A percentile compares a stretch with the other conserved stretches of the same genome.
phyloP scores from a whole-genome alignment of 2,888 invertebrate genomes.

The Eupithecia subumbrata region DNA sequence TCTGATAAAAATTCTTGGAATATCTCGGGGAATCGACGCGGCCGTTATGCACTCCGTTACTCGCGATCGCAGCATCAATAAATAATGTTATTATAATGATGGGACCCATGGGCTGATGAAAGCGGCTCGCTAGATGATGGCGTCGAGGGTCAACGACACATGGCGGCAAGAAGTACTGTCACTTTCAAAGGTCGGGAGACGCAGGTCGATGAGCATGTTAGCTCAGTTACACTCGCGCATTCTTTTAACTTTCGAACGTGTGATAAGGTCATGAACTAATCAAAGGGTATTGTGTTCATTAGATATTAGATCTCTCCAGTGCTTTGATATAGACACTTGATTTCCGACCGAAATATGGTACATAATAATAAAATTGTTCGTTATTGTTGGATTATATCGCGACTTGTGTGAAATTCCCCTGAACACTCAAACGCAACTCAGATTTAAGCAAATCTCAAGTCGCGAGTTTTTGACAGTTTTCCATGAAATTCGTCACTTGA shows the following conservation, averaged over 20 bases:
- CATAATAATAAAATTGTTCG: neutral
- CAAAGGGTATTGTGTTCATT: conserved; percentile 3
- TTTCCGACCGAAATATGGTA: neutral
- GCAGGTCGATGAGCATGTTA: conserved; percentile 51
- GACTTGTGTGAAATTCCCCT: neutral
- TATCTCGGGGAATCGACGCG: conserved; percentile 31
- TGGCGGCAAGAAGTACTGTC: conserved; percentile 72
- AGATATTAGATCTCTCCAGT: neutral
- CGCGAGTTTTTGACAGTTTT: no score
- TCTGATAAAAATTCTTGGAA: conserved; percentile 43
- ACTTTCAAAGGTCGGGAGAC: conserved; percentile 79
- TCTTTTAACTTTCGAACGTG: conserved; percentile 33
- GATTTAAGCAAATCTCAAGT: no score
- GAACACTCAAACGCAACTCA: no score
- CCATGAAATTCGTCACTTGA: neutral
- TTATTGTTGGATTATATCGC: neutral
- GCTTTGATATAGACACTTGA: neutral
- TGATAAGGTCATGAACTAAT: conserved; percentile 24
- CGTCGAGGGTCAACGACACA: conserved; percentile 67
- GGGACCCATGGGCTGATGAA: conserved; percentile 68
- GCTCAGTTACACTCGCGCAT: conserved; percentile 27
- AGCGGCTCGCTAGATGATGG: conserved; percentile 55
- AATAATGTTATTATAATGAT: conserved; percentile 60
- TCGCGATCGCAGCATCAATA: conserved; percentile 54
- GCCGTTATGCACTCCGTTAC: conserved; percentile 52